A percentile compares a stretch with the other conserved stretches of the same genome.
These are phyloP conservation scores for Karalla daura DNA, from an alignment of 2,797 vertebrate genomes.

Conservation along the genomic window DNA sequence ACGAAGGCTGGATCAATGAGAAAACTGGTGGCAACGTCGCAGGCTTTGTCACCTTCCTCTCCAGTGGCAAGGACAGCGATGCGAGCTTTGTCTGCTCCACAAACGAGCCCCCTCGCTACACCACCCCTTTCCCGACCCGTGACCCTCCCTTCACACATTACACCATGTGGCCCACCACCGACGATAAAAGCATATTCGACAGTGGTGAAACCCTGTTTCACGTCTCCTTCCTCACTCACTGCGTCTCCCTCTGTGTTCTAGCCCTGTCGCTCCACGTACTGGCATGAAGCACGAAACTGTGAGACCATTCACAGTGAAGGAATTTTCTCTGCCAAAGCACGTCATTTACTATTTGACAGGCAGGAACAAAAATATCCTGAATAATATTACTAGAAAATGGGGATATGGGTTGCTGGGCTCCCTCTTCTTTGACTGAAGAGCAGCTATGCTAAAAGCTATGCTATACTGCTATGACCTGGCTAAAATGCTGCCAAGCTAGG, in stretches of 20 bases:
- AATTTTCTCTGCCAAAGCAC: neutral
- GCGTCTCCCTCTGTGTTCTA: slow-evolving; percentile 4
- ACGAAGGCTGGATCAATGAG: slow-evolving; percentile 73
- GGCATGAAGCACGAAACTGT: neutral
- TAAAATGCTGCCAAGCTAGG: too few relatives aligned
- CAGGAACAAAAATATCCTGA: too few relatives aligned
- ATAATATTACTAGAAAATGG: too few relatives aligned
- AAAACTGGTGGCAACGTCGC: fast-evolving
- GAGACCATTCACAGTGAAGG: neutral
- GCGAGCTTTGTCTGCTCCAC: neutral
- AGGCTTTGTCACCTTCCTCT: slow-evolving; percentile 46
- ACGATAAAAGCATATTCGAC: neutral
- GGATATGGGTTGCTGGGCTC: too few relatives aligned
- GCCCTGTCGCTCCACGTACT: slow-evolving; percentile 1
- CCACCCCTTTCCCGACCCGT: fast-evolving
- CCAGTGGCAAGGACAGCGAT: neutral
- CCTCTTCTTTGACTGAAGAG: neutral
- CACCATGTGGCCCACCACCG: fast-evolving
- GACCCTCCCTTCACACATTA: neutral
- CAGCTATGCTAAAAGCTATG: neutral
- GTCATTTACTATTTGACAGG: too few relatives aligned
- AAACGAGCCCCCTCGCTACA: fast-evolving
- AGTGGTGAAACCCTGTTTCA: slow-evolving; percentile 15
- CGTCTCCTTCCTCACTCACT: slow-evolving; percentile 11
- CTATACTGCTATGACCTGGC: too few relatives aligned